Evolutionary conservation across 2,888 invertebrate species (phyloP).

Genomic region (Acrobasis suavella): DNA sequence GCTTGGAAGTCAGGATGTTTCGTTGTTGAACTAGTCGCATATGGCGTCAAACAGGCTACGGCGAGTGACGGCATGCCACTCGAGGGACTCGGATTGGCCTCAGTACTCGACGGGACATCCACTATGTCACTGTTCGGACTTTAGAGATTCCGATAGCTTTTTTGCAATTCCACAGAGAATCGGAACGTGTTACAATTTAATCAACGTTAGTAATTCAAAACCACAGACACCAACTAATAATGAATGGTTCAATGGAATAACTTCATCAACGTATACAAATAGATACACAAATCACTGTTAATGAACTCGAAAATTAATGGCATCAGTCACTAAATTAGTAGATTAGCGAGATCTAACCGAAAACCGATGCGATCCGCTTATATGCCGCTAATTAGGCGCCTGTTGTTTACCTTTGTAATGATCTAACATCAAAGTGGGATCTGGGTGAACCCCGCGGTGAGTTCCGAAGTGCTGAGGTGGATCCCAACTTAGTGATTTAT

Average conservation of each 20-base stretch:
- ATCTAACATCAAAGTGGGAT: conserved; percentile 63
- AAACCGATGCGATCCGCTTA: conserved; percentile 60
- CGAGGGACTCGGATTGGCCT: conserved; percentile 75
- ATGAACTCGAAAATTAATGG: conserved; percentile 55
- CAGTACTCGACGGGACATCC: conserved; percentile 60
- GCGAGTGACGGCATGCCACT: conserved; percentile 77
- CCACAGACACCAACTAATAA: conserved; percentile 17
- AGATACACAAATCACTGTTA: conserved; percentile 42
- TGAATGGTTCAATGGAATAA: conserved; percentile 22
- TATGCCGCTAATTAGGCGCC: conserved; percentile 65
- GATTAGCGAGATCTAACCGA: conserved; percentile 56
- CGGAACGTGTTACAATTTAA: conserved; percentile 7
- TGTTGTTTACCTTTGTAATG: conserved; percentile 66
- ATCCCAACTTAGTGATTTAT: conserved; percentile 74
- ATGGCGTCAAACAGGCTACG: conserved; percentile 80
- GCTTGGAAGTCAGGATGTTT: conserved; percentile 52
- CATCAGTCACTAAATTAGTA: conserved; percentile 58
- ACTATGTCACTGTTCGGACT: conserved; percentile 60
- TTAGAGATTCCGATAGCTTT: conserved; percentile 51
- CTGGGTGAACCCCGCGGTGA: conserved; percentile 36
- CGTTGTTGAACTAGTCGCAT: conserved; percentile 55
- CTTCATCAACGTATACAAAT: conserved; percentile 29
- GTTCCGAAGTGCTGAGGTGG: conserved; percentile 39
- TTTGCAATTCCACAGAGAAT: conserved; percentile 27
- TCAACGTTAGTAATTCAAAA: conserved; percentile 9